A percentile compares a stretch with the other conserved stretches of the same genome.
Conservation (phyloP, 2,797 vertebrate species). For the Syndactyla subalaris region DNA sequence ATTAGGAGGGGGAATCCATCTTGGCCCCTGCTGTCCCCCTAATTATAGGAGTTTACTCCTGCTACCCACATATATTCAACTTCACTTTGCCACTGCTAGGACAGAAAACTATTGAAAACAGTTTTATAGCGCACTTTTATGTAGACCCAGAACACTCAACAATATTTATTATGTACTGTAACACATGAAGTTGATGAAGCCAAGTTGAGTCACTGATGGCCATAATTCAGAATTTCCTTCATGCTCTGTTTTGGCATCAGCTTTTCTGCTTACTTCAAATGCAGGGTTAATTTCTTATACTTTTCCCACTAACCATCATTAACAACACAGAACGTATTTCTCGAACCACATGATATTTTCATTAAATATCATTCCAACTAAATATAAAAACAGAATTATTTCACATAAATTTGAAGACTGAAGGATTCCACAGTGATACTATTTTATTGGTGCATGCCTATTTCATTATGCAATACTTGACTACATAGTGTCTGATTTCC, state of each 20-base stretch:
- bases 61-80: neutral
- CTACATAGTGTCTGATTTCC: neutral
- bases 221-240: constrained; percentile 17
- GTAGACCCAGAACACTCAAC: neutral
- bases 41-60: neutral
- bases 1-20: neutral
- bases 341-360: neutral
- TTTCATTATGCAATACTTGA: neutral
- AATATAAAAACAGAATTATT: neutral
- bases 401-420: neutral
- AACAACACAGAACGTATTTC: neutral
- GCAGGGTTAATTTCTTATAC: neutral
- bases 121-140: neutral
- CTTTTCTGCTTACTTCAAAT: neutral
- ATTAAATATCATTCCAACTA: neutral
- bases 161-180: neutral
- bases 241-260: neutral
- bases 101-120: neutral
- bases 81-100: neutral
- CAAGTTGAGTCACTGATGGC: neutral
- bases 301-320: neutral
- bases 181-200: neutral
- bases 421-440: neutral
- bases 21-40: neutral
- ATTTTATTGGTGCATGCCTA: neutral